These are phyloP conservation scores for Pararge aegeria DNA, from an alignment of 1,140 invertebrate species.

Conservation along the genomic window DNA sequence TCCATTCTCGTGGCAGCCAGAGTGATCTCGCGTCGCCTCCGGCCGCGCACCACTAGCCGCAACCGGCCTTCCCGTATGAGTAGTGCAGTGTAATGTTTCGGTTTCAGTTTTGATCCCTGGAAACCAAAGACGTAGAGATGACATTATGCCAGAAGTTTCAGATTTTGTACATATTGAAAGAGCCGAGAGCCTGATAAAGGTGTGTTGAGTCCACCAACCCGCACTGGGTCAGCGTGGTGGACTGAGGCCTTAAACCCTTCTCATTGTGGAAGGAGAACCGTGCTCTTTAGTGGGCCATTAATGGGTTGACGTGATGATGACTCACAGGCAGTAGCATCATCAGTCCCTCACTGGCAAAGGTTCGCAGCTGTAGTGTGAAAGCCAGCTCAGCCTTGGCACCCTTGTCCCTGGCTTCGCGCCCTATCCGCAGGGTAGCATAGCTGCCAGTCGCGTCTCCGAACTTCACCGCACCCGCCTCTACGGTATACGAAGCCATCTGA, in stretches of 20 bases:
- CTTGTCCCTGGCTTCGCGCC: slow-evolving; percentile 9
- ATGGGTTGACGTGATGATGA: no score
- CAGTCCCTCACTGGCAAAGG: slow-evolving; percentile 91
- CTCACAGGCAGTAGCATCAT: slow-evolving; percentile 87
- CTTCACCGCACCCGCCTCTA: slow-evolving; percentile 90
- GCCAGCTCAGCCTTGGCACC: slow-evolving; percentile 77
- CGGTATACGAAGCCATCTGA: slow-evolving; percentile 86
- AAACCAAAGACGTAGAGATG: not conserved
- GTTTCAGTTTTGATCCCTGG: slow-evolving; percentile 84
- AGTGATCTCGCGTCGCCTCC: slow-evolving; percentile 82
- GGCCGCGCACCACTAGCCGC: slow-evolving; percentile 84
- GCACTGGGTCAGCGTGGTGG: no score
- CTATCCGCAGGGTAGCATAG: slow-evolving; percentile 83
- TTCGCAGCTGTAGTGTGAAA: slow-evolving; percentile 91
- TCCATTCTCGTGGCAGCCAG: slow-evolving; percentile 82
- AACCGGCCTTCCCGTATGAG: slow-evolving; percentile 87
- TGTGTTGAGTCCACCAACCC: no score
- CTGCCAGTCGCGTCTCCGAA: slow-evolving; percentile 91
- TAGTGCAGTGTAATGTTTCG: slow-evolving; percentile 86
- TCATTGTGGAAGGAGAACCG: no score
- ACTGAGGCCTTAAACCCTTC: no score
- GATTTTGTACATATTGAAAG: no score
- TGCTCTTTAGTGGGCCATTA: no score
- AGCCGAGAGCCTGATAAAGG: no score
- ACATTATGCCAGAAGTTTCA: no score